Conservation (phyloP, 2,888 invertebrate species). For the Machimus atricapillus region DNA sequence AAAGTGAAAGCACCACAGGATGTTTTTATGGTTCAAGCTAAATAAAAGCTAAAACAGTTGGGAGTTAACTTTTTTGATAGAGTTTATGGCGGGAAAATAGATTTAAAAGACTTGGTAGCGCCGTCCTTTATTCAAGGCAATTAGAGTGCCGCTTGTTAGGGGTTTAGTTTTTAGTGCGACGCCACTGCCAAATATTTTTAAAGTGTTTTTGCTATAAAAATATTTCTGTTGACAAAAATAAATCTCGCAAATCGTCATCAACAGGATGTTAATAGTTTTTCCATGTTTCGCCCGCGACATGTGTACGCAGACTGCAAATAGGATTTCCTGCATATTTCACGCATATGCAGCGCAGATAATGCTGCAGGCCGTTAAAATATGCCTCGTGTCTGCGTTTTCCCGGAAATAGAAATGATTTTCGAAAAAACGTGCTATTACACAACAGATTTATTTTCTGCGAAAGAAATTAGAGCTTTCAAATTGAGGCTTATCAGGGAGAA, state of each 20-base stretch:
- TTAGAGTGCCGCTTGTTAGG: neutral
- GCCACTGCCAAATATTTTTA: neutral
- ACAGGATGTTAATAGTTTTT: neutral
- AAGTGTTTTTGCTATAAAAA: neutral
- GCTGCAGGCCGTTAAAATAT: neutral
- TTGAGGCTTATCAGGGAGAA: neutral
- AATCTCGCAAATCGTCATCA: neutral
- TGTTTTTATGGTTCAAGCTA: neutral
- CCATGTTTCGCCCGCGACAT: neutral
- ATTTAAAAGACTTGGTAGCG: neutral
- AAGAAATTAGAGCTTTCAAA: neutral
- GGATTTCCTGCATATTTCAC: neutral
- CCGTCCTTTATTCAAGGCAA: neutral
- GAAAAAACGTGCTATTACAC: neutral
- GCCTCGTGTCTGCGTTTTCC: neutral
- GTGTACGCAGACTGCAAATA: neutral
- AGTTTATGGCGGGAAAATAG: neutral
- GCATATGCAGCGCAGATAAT: neutral
- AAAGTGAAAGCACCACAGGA: neutral
- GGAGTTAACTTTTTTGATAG: neutral
- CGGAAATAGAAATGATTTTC: neutral
- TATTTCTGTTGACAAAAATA: neutral
- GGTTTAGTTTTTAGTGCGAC: neutral
- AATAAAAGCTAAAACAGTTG: neutral
- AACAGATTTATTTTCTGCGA: neutral